Base-by-base conservation (phyloP, 2,113 vertebrate species). In the Dasyprocta punctata region DNA sequence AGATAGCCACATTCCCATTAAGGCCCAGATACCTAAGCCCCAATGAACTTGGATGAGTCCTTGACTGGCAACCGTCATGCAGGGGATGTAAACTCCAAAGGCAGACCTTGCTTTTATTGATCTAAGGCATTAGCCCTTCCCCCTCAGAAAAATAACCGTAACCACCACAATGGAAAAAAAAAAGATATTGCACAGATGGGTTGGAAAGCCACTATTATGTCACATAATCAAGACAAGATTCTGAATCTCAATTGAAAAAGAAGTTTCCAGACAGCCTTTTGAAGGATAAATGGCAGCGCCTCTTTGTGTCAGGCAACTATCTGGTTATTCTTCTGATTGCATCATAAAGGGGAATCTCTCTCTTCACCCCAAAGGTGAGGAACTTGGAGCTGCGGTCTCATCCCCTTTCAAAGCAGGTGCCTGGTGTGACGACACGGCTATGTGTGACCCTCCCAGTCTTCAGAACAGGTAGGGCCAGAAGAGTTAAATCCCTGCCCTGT, bases 391-490 rank as follows among this genome's bases (percentile, higher is more conserved):
- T 94, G 95, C 96, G 87, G 96, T 86, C 93, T 97, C 94, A 97
- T 73, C 84, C 83, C 97, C 93, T 97, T 97, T 96, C 90, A 97
- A 97, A 92, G 71, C 93, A 97, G 92, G 73, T 95, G 85, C 86
- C 93, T 71, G 60, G 81, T 95, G 78, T 92, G 96, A 97, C 97
- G 95, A 82, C 73, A 96, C 86, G 97, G 97, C 97, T 98, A n/a
- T n/a, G n/a, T n/a, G 95, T 96, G 96, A 97, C 97, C 98, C 95
- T 98, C 97, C 97, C 94, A 96, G 89, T 93, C 84, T 96, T 88
- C 96, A 75, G 95, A 98, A 97, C 98, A 97, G 98, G 98, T 98
- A 94, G 89, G 97, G 98, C 98, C 90, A 92, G 97, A 97, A 97
- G 95, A 97, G 84, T 96, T 97, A 98, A 98, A 94, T 98, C 94